Evolutionary conservation across 2,797 vertebrate species (phyloP).

Genomic region (Sphaeramia orbicularis): DNA sequence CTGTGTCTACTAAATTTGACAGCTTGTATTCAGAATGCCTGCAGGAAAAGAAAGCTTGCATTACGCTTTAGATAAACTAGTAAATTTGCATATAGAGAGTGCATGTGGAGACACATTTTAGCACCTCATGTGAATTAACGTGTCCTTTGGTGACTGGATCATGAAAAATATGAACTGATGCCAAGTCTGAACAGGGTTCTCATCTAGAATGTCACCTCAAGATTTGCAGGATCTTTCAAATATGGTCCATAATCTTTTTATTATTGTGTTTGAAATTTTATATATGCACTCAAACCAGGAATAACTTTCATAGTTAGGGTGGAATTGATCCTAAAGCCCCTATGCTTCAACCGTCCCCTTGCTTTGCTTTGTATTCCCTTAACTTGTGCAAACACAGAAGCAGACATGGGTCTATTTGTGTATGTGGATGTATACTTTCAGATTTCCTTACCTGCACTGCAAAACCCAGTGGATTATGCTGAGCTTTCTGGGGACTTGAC

Average conservation of each 20-base stretch:
- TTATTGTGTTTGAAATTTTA: not conserved
- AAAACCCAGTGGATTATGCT: slow-evolving; percentile 62
- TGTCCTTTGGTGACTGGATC: too few species aligned
- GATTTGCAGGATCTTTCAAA: slow-evolving; percentile 20
- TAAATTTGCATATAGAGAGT: too few species aligned
- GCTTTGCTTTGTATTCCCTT: slow-evolving; percentile 42
- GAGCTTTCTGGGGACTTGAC: slow-evolving; percentile 57
- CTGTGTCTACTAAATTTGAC: too few species aligned
- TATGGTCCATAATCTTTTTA: slow-evolving; percentile 5
- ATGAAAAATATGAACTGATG: too few species aligned
- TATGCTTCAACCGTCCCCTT: too few species aligned
- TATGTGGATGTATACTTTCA: slow-evolving; percentile 36
- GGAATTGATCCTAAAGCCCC: slow-evolving; percentile 28
- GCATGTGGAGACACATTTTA: too few species aligned
- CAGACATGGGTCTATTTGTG: slow-evolving; percentile 46
- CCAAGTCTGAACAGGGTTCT: not conserved
- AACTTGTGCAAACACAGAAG: slow-evolving; percentile 62
- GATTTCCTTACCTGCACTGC: slow-evolving; percentile 39
- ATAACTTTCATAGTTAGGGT: slow-evolving; percentile 21
- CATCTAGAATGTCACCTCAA: slow-evolving; percentile 27
- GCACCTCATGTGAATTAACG: too few species aligned
- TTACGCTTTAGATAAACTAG: too few species aligned
- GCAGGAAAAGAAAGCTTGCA: too few species aligned
- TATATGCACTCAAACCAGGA: slow-evolving; percentile 21
- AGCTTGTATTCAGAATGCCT: too few species aligned